phyloP scores from a whole-genome alignment of 2,113 vertebrate genomes.

The Macrotis lagotis region DNA sequence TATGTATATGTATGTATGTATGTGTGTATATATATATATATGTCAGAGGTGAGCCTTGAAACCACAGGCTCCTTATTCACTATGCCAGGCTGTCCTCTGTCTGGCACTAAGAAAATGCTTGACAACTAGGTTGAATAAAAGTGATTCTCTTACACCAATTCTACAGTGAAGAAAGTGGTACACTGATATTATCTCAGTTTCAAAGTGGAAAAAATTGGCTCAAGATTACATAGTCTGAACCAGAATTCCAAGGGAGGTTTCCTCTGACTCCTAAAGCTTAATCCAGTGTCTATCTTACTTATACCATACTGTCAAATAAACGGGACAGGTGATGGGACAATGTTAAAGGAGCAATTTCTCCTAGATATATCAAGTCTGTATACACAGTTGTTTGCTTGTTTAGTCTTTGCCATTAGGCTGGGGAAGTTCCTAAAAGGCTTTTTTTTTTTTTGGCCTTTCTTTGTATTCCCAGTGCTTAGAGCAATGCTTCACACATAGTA shows the following conservation, averaged over 20 bases:
- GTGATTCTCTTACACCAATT: background rate
- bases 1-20: no score
- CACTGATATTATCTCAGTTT: background rate
- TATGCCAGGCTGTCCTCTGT: background rate
- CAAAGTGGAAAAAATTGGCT: background rate
- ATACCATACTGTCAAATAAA: background rate
- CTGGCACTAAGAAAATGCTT: background rate
- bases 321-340: accelerated
- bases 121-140: background rate
- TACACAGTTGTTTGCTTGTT: background rate
- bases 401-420: background rate
- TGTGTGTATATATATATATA: no score
- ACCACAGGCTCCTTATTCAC: background rate
- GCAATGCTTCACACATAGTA: background rate
- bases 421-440: background rate
- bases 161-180: background rate
- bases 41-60: background rate
- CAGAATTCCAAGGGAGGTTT: background rate
- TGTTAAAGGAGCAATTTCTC: background rate
- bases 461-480: background rate
- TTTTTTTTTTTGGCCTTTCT: background rate
- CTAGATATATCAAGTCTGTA: background rate
- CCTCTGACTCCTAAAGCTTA: background rate
- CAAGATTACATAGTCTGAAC: background rate
- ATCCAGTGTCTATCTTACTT: background rate